Evolutionary conservation across 2,113 vertebrate genomes (phyloP), one percentile per base, ranked within the genome.

Genomic region (Equus przewalskii): DNA sequence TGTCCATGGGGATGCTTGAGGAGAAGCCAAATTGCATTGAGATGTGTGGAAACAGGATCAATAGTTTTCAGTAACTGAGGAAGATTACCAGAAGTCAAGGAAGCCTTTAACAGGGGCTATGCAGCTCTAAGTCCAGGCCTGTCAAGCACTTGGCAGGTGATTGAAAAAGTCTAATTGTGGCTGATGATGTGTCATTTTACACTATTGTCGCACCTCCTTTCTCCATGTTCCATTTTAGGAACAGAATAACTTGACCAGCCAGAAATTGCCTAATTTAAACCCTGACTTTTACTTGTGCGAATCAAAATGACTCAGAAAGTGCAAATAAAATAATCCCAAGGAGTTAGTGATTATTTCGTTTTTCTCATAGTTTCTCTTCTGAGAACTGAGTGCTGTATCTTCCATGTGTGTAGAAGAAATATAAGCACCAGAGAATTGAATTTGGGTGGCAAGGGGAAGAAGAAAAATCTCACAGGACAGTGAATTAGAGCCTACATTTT

Each of bases 1-100:
- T 96, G 95, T 95, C 92, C 94, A 67, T n/a, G 62, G 95, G 94
- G 84, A 96, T 62, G 73, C 94, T 96, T 56, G 72, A 94, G 84
- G 70, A 97, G 84, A 95, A 96, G 70, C 94, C 1, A 78, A 98
- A 98, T 96, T 91, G 83, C 80, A 30, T 12, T 44, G 94, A 93
- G 88, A 97, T 60, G 97, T 97, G 98, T 97, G 95, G 97, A 98
- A 96, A 95, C 6, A 22, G 82, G 88, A 98, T 98, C 97, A 6
- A 98, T 98, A 97, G 21, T 94, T 94, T 98, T 97, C 97, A 97
- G 97, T 96, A 96, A 93, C 97, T 91, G 84, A 94, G 85, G 84
- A 96, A 95, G 96, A 95, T 98, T 96, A 98, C 92, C 97, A 98
- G 98, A 95, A 98, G 88, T 94, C 96, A 91, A 92, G 58, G 36